Evolutionary conservation across 1,140 invertebrate genomes (phyloP), one percentile per base, ranked within the genome.

Genomic region (Xylocopa sonorina): DNA sequence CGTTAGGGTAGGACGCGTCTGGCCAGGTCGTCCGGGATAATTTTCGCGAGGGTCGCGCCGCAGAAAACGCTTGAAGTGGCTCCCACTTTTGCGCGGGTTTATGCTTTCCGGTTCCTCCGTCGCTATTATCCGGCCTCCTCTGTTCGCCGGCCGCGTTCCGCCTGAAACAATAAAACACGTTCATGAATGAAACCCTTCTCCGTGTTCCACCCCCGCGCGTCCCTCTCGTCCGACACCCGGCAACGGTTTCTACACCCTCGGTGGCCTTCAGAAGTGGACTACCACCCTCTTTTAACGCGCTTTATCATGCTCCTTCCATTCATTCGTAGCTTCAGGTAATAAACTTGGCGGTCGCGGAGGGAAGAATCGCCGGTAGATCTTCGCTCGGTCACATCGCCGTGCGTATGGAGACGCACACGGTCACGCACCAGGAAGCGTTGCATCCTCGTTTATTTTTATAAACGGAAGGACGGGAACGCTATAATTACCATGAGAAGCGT

Each of bases 141-240:
- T 86, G 85, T 88, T 75, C 85, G 77, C 85, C 82, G 78, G 74
- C 78, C 76, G 82, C 82, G 83, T 80, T 89, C 77, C 85, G 87
- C 80, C 88, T 90, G 88, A 88, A 90, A 90, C 89, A 89, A 91
- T 91, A 90, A 91, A 91, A 91, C 87, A 91, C 87, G 72, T 90
- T 90, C 79, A 89, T 90, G 90, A 90, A 91, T 91, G 89, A 89
- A 91, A 84, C 86, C 84, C 83, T 81, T 87, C 78, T 85, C 86
- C 63, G 71, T n/a, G n/a, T n/a, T n/a, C n/a, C 67, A 14, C 66
- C 71, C 62, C 68, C 66, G 48, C 66, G 41, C 73, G 38, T 69
- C 71, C 80, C 68, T 51, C n/a, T n/a, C n/a, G n/a, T 63, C 76
- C 58, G 66, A 76, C 74, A 68, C 79, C 53, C 71, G 51, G 46